Evolutionary conservation across 2,113 vertebrate species (phyloP).

Genomic region (Equus przewalskii): DNA sequence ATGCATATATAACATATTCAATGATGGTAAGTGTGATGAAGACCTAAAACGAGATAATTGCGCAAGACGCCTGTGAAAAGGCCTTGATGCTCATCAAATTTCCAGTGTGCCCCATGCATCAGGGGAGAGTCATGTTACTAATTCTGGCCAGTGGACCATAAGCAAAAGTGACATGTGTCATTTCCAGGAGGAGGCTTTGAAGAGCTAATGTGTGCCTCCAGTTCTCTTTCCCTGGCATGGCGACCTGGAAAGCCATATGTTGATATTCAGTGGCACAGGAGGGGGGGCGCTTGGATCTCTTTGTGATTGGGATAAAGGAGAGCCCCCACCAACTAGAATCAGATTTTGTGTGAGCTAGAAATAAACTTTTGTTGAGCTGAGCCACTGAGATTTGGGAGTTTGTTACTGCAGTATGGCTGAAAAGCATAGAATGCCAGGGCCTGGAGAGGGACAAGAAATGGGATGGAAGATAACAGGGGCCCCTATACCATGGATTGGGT

Average conservation of each 20-base stretch:
- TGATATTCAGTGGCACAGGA: neutral
- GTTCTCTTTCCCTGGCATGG: neutral
- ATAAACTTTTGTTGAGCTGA: neutral
- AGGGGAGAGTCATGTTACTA: neutral
- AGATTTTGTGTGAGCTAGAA: constrained; percentile 4
- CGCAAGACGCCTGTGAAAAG: neutral
- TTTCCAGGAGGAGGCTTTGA: neutral
- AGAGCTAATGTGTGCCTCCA: neutral
- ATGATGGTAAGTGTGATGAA: neutral
- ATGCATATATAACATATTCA: neutral
- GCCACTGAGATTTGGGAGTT: neutral
- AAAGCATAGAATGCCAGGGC: neutral
- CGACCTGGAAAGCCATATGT: neutral
- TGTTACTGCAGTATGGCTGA: neutral
- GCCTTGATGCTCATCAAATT: neutral
- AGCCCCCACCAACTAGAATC: neutral
- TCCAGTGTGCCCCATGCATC: neutral
- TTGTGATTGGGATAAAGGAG: neutral
- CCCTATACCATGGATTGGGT: neutral
- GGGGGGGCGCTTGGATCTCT: neutral
- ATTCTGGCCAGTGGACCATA: neutral
- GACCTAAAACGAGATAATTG: neutral
- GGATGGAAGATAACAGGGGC: neutral
- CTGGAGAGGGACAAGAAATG: neutral
- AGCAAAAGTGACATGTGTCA: neutral